Base-by-base conservation (phyloP, 2,888 invertebrate species). In the Ichneumoninae sp. region DNA sequence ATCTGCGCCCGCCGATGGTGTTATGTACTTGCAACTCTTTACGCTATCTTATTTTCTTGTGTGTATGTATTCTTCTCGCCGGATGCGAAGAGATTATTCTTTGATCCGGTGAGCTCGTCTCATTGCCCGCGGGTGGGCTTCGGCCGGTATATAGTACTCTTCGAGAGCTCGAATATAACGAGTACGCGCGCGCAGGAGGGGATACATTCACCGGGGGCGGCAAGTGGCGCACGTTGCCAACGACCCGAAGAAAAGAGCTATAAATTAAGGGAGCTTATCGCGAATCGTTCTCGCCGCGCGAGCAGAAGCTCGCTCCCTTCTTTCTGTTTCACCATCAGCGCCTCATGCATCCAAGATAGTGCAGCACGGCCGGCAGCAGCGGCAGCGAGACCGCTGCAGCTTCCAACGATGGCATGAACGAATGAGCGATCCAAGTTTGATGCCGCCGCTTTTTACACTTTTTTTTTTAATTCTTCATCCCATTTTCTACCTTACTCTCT, bases 231-330 rank as follows among this genome's bases (percentile, higher is more conserved):
- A 86, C 88, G 89, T 79, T 87, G 86, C 84, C 90, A 89, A 88
- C 89, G 90, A 89, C 89, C 89, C 87, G 87, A 84, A 88, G 87
- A 89, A 90, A 90, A 89, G 89, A 89, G 89, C 90, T 90, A 92
- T 91, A 91, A 92, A 92, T 92, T 92, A 91, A 89, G 86, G 79
- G 86, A 90, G 88, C 91, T 92, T 93, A 93, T 93, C 93, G 90
- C 78, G 83, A 86, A 92, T 92, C 92, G 90, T 90, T 89, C 75
- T 33, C 86, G 89, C 87, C 76, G 85, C 84, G 87, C 86, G 83
- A 86, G 81, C 91, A 88, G 90, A 89, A 91, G 91, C 90, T 91
- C 84, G 86, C 74, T 86, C 82, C 80, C 77, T 19, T 8, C 62
- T 68, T 26, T 65, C 68, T 65, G 69, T 80, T 80, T 66, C 70